Evolutionary conservation across 2,113 vertebrate species (phyloP).

Genomic region (Vicugna pacos): DNA sequence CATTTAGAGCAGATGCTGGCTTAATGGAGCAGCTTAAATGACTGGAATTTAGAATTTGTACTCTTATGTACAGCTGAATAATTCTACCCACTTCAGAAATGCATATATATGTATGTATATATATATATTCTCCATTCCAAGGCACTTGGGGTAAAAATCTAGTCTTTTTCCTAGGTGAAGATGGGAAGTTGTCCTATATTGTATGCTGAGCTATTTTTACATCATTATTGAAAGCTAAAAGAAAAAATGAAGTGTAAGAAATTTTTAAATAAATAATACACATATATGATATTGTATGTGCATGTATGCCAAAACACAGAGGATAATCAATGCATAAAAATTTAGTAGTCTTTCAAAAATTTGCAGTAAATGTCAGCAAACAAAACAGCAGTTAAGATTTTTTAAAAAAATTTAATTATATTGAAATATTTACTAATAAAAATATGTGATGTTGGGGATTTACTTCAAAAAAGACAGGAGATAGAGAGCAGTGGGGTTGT

Average conservation of each 20-base stretch:
- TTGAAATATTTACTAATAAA: constrained; percentile 42
- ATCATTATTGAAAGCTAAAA: constrained; percentile 41
- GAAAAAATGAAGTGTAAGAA: constrained; percentile 54
- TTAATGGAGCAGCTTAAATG: constrained; percentile 39
- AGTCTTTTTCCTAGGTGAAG: background rate
- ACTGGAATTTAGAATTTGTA: constrained; percentile 38
- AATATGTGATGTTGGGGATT: constrained; percentile 51
- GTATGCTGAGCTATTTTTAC: constrained; percentile 27
- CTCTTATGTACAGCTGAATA: constrained; percentile 8
- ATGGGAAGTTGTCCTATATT: background rate
- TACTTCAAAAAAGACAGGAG: constrained; percentile 2
- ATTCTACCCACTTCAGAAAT: constrained; percentile 20
- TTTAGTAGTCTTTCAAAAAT: background rate
- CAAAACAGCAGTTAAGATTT: background rate
- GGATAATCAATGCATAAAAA: background rate
- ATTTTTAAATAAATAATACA: background rate
- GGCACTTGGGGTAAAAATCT: background rate
- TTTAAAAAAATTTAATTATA: background rate
- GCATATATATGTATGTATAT: background rate
- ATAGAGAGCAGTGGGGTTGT: background rate
- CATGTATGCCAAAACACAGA: background rate
- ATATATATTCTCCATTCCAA: background rate
- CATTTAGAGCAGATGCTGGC: background rate
- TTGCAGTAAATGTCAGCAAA: background rate
- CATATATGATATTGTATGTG: background rate